Percentiles rank a stretch among this genome's conserved stretches.
Conservation (phyloP, 2,888 invertebrate genomes). For the Eupelmus urozonus region DNA sequence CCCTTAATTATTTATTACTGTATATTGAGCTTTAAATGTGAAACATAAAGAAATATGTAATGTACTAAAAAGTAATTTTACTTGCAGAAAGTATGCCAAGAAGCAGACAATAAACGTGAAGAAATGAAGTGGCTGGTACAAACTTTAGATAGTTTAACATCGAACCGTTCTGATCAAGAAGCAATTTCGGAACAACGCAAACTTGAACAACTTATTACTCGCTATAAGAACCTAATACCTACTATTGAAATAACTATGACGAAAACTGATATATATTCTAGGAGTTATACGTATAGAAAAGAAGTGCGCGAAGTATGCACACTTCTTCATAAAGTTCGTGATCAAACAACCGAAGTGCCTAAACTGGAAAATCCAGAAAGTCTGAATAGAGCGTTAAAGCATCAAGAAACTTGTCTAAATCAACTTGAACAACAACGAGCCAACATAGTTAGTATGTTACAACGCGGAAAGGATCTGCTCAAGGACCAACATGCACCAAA, state of each 20-base stretch:
- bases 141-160: conserved; percentile 90
- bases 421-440: conserved; percentile 91
- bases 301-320: conserved; percentile 92
- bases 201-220: conserved; percentile 88
- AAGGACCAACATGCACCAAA: conserved; percentile 92
- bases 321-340: conserved; percentile 86
- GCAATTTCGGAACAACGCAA: conserved; percentile 88
- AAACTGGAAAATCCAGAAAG: conserved; percentile 86
- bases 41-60: too few species aligned
- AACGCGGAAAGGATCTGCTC: conserved; percentile 92
- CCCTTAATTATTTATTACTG: not conserved
- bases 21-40: conserved; percentile 1
- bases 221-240: conserved; percentile 94
- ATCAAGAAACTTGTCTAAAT: conserved; percentile 90
- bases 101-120: conserved; percentile 93
- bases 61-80: not conserved
- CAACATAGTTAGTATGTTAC: conserved; percentile 92
- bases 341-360: conserved; percentile 83
- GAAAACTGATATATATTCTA: conserved; percentile 93
- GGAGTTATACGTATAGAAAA: conserved; percentile 93
- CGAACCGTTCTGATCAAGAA: conserved; percentile 89
- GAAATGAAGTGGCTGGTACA: conserved; percentile 98
- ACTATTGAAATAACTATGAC: conserved; percentile 95
- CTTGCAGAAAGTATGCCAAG: conserved; percentile 89
- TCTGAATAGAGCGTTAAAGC: conserved; percentile 86